phyloP scores from a whole-genome alignment of 30 jellyfish, hydroid and myxozoan species.

The Hydra vulgaris region DNA sequence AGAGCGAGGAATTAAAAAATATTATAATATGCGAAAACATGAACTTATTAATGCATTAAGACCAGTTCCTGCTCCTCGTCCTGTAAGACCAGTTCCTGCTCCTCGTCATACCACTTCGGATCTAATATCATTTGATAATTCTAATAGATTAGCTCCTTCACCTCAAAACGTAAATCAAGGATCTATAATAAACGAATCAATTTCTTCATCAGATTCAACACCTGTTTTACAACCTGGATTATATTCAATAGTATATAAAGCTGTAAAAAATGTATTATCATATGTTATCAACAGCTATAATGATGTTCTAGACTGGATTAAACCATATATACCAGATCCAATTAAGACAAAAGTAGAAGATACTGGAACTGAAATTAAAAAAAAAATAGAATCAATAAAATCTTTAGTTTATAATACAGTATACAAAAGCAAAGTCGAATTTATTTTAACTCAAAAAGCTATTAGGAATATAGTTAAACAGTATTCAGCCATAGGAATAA shows the following conservation, averaged over 20 bases:
- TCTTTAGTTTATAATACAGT: neutral
- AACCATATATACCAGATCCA: neutral
- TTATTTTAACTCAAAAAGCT: neutral
- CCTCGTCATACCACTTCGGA: neutral
- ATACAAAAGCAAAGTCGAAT: neutral
- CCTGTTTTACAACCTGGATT: neutral
- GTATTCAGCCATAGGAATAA: no score
- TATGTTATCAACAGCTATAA: neutral
- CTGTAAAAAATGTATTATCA: neutral
- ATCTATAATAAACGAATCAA: neutral
- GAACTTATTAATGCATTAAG: neutral
- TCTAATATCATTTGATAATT: no score
- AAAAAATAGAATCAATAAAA: neutral
- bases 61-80: neutral
- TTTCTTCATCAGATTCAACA: neutral
- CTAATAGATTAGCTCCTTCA: neutral
- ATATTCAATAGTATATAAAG: neutral
- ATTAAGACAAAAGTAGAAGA: neutral
- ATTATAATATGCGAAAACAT: neutral
- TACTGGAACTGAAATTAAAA: neutral
- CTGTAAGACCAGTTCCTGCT: neutral
- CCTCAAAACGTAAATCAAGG: neutral
- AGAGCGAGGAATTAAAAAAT: neutral
- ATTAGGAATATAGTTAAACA: neutral
- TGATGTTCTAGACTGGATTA: neutral